Conservation (phyloP, 2,113 vertebrate species). For the Echinops telfairi region DNA sequence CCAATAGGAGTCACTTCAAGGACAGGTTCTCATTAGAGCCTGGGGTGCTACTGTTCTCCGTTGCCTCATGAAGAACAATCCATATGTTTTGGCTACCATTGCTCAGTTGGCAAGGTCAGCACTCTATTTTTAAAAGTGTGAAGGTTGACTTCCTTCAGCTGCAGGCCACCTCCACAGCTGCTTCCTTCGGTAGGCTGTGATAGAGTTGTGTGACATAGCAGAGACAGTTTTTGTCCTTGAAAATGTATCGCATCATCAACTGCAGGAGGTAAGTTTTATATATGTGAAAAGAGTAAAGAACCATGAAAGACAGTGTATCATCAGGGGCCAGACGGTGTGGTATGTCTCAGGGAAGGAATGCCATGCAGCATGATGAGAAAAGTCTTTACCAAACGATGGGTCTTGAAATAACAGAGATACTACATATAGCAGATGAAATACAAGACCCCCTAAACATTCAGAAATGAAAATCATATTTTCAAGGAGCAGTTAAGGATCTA, state of each 20-base stretch:
- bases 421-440: neutral
- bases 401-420: neutral
- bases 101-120: constrained; percentile 53
- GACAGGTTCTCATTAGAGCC: neutral
- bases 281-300: constrained; percentile 55
- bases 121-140: constrained; percentile 47
- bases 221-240: constrained; percentile 58
- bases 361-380: neutral
- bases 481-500: neutral
- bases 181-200: neutral
- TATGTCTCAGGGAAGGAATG: neutral
- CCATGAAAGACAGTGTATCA: neutral
- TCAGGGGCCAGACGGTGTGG: neutral
- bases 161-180: constrained; percentile 16
- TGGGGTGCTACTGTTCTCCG: neutral
- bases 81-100: constrained; percentile 22
- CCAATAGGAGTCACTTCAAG: constrained; percentile 1
- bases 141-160: constrained; percentile 50
- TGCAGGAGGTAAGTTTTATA: constrained; percentile 47
- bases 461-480: neutral
- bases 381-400: neutral
- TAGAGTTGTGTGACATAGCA: neutral
- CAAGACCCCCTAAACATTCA: neutral
- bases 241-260: constrained; percentile 38
- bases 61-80: neutral